Conservation (phyloP, 2,888 invertebrate genomes). For the Conops quadrifasciatus region DNA sequence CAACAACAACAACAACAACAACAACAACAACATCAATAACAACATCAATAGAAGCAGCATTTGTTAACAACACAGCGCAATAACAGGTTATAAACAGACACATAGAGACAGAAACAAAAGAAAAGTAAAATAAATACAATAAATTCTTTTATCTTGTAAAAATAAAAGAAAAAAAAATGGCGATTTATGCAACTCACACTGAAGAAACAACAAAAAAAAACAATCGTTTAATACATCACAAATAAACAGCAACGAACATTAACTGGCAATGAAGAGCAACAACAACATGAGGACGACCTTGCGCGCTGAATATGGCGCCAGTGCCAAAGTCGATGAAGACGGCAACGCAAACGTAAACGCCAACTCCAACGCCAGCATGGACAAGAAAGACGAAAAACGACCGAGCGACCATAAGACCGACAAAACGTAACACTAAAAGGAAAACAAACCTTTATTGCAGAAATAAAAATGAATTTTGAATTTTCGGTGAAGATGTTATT, state of each 20-base stretch:
- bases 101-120: no score
- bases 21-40: background rate
- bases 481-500: no score
- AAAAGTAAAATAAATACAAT: no score
- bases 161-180: background rate
- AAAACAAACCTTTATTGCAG: no score
- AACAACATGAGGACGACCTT: slow-evolving; percentile 50
- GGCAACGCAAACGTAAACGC: background rate
- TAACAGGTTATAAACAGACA: background rate
- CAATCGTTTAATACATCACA: no score
- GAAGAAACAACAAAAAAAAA: background rate
- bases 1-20: background rate
- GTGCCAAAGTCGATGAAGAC: slow-evolving; percentile 46
- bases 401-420: no score
- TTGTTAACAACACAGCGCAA: background rate
- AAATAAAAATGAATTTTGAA: no score
- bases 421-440: no score
- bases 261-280: slow-evolving; percentile 14
- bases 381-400: background rate
- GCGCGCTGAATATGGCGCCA: slow-evolving; percentile 52
- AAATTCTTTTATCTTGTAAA: background rate
- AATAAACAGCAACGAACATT: slow-evolving; percentile 1
- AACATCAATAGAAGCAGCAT: no score
- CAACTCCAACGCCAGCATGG: background rate
- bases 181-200: background rate